Conservation (phyloP, 2,113 vertebrate genomes). For the Cephalophus harveyi region DNA sequence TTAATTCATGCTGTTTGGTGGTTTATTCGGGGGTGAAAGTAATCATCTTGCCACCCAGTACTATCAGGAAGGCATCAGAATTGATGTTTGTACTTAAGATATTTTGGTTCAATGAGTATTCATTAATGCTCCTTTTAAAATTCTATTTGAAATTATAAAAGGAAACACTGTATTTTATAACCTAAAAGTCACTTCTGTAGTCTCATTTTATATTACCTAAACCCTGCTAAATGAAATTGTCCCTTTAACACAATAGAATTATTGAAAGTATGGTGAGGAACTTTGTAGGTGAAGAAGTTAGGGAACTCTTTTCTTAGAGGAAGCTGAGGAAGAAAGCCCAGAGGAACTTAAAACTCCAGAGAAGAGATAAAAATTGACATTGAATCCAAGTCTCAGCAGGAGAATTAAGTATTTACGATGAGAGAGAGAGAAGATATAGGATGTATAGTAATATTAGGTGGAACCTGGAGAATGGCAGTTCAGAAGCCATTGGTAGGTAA, state of each 20-base stretch:
- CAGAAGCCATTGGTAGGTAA: not conserved
- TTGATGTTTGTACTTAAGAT: not conserved
- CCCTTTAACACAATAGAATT: not conserved
- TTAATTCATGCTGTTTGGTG: not conserved
- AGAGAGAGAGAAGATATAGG: not conserved
- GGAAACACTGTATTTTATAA: not conserved
- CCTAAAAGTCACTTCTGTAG: not conserved
- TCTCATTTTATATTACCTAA: not conserved
- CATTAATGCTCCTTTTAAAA: not conserved
- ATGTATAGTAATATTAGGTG: not conserved
- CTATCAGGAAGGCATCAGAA: not conserved
- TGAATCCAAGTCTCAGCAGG: not conserved
- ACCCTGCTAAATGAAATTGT: not conserved
- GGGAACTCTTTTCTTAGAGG: not conserved
- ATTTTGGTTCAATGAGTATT: not conserved
- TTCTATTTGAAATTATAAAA: not conserved
- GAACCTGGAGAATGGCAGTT: not conserved
- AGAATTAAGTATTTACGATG: not conserved
- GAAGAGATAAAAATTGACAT: not conserved
- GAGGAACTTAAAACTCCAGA: not conserved
- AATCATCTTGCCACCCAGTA: not conserved
- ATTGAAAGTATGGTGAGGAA: not conserved
- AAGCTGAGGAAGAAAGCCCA: not conserved
- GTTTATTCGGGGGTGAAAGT: not conserved
- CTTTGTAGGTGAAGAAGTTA: not conserved